phyloP scores from a whole-genome alignment of 2,113 vertebrate species.

The Tachycineta bicolor region DNA sequence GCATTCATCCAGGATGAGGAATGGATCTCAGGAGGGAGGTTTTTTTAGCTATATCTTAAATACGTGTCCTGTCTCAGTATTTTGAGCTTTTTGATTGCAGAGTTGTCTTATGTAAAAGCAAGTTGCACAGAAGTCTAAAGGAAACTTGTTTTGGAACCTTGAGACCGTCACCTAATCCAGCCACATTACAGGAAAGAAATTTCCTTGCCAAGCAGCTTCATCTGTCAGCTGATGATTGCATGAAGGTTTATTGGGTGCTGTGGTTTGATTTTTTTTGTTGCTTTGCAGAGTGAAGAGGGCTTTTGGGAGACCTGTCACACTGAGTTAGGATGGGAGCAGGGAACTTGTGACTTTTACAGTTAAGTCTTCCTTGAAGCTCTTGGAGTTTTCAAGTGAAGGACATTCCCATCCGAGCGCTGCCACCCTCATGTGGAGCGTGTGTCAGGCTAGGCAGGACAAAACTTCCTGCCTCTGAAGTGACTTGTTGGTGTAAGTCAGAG shows the following conservation, averaged over 20 bases:
- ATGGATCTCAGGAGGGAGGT: not conserved
- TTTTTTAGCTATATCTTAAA: not conserved
- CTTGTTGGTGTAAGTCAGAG: rapidly evolving
- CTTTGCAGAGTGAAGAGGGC: not conserved
- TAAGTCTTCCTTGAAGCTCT: not conserved
- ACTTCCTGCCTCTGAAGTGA: not conserved
- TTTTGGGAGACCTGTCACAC: not conserved
- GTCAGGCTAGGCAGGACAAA: not conserved
- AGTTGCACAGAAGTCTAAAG: not conserved
- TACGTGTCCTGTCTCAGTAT: not conserved
- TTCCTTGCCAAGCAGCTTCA: not conserved
- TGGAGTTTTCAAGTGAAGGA: not conserved
- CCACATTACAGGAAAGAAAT: not conserved
- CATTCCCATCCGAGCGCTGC: not conserved
- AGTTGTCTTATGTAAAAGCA: not conserved
- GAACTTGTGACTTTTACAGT: not conserved
- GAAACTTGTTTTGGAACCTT: not conserved
- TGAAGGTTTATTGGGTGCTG: not conserved
- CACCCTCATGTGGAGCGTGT: not conserved
- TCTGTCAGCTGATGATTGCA: not conserved
- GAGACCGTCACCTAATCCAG: not conserved
- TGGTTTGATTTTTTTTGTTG: not conserved
- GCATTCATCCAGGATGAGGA: not conserved
- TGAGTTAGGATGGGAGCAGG: not conserved
- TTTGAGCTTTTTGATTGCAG: not conserved